A percentile compares a stretch with the other conserved stretches of the same genome.
Conservation (phyloP, 2,888 invertebrate genomes). For the Epistrophe grossulariae region DNA sequence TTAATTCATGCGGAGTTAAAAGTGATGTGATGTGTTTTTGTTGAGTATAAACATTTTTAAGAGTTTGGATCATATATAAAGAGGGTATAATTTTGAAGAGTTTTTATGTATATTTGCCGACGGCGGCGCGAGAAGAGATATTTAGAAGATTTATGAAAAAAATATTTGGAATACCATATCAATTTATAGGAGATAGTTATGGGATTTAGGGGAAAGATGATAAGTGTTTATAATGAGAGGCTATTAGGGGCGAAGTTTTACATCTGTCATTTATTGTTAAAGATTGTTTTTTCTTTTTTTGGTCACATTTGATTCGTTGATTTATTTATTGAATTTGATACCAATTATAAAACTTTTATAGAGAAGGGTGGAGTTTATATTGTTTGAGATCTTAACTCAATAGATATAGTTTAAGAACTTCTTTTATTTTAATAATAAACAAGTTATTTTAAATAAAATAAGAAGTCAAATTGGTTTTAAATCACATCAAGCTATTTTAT, state of each 20-base stretch:
- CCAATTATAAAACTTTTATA: background rate
- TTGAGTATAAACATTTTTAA: constrained; percentile 34
- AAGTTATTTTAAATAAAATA: too few relatives aligned
- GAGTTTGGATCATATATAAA: constrained; percentile 1
- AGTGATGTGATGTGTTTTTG: constrained; percentile 40
- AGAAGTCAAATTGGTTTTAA: background rate
- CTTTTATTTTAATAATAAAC: too few relatives aligned
- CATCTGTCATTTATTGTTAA: constrained; percentile 35
- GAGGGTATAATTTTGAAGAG: background rate
- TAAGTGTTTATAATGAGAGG: constrained; percentile 17
- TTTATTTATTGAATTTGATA: background rate
- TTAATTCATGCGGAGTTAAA: constrained; percentile 33
- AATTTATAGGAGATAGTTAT: background rate
- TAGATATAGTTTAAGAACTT: too few relatives aligned
- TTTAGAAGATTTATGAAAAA: constrained; percentile 76
- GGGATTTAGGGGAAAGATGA: constrained; percentile 15
- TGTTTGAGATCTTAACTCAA: background rate
- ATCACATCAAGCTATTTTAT: background rate
- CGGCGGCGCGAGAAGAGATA: constrained; percentile 12
- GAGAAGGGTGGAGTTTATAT: background rate
- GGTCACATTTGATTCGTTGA: background rate
- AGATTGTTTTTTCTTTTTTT: background rate
- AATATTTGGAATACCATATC: constrained; percentile 74
- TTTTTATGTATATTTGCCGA: constrained; percentile 9
- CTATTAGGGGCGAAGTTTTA: constrained; percentile 11